Conservation (phyloP, 2,888 invertebrate species). For the Aphrophora alni region DNA sequence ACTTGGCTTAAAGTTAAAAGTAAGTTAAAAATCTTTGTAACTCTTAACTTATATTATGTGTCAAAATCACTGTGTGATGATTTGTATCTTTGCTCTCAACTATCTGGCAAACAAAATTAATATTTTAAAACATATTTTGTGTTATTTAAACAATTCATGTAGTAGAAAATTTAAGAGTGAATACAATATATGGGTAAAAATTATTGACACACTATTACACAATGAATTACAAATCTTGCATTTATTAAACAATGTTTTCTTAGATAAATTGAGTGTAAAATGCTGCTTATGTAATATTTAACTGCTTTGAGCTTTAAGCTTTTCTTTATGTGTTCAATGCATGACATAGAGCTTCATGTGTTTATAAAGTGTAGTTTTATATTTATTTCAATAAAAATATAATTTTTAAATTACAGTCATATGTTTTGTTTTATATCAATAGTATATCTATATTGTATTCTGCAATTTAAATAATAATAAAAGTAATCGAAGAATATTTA, state of each 20-base stretch:
- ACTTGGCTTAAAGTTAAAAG: slow-evolving; percentile 96
- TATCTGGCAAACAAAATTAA: background rate
- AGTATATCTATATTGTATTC: too few species aligned
- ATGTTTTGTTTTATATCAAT: too few species aligned
- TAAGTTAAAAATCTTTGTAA: slow-evolving; percentile 64
- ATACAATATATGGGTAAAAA: background rate
- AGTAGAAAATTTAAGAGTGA: background rate
- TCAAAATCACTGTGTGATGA: background rate
- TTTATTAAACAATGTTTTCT: background rate
- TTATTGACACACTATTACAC: background rate
- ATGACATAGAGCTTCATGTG: background rate
- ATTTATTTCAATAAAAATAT: too few species aligned
- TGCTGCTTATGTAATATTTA: background rate
- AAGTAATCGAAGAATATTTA: too few species aligned
- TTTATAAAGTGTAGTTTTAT: background rate
- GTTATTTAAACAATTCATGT: background rate
- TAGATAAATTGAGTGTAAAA: background rate
- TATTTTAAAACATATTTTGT: background rate
- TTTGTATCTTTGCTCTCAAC: background rate
- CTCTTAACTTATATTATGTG: background rate
- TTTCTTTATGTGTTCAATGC: background rate
- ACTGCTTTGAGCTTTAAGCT: background rate
- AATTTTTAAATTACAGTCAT: too few species aligned
- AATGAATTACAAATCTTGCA: background rate
- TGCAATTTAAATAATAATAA: too few species aligned